Conservation (phyloP, 2,888 invertebrate genomes). For the Ormyrus rosae region DNA sequence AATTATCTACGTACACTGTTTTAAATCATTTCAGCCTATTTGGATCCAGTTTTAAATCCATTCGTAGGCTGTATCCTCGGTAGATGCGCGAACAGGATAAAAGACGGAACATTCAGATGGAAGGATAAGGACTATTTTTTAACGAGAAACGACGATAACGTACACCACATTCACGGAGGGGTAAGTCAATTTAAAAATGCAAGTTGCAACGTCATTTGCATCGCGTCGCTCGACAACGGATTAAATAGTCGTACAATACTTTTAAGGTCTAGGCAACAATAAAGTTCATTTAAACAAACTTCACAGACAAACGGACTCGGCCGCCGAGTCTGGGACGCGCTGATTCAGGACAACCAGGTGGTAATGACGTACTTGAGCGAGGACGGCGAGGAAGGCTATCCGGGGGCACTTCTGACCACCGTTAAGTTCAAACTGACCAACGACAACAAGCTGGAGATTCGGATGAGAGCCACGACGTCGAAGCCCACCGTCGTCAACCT, state of each 20-base stretch:
- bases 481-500: conserved; percentile 80
- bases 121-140: conserved; percentile 83
- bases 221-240: too few species aligned
- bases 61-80: conserved; percentile 93
- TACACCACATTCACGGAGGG: conserved; percentile 88
- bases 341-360: conserved; percentile 71
- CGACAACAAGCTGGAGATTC: conserved; percentile 77
- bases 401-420: conserved; percentile 77
- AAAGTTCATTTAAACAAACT: neutral
- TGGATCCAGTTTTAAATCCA: conserved; percentile 80
- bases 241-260: neutral
- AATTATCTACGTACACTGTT: neutral
- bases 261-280: too few species aligned
- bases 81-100: conserved; percentile 88
- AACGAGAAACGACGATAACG: conserved; percentile 83
- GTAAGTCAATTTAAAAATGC: conserved; percentile 69
- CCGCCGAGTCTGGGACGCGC: conserved; percentile 76
- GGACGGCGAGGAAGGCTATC: conserved; percentile 80
- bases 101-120: conserved; percentile 83
- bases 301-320: conserved; percentile 66
- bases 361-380: conserved; percentile 77
- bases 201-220: too few species aligned
- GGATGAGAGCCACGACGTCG: conserved; percentile 77
- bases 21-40: conserved; percentile 79
- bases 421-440: conserved; percentile 77